Conservation (phyloP, 2,888 invertebrate species). For the Cephalotes varians region DNA sequence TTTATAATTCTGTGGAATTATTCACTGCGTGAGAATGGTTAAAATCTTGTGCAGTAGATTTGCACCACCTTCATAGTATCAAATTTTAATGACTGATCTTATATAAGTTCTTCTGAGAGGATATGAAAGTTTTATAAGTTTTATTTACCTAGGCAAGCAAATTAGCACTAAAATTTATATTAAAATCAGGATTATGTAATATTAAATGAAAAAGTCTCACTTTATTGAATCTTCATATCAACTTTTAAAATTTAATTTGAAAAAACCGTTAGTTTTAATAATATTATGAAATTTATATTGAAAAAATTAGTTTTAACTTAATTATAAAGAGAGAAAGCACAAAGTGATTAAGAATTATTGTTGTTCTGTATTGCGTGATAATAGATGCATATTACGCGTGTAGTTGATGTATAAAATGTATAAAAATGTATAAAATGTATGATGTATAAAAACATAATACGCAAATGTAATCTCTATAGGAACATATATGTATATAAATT, state of each 20-base stretch:
- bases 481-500: slow-evolving; percentile 24
- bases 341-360: not conserved
- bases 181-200: slow-evolving; percentile 2
- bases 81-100: slow-evolving; percentile 33
- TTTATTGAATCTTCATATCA: not conserved
- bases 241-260: not conserved
- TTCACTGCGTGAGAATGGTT: slow-evolving; percentile 23
- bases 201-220: not conserved
- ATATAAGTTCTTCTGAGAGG: not conserved
- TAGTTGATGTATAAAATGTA: not conserved
- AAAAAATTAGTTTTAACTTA: not conserved
- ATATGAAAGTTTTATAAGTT: slow-evolving; percentile 10
- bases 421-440: no score
- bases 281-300: not conserved
- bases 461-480: slow-evolving; percentile 26
- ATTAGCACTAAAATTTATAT: not conserved
- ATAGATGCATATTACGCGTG: not conserved
- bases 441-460: not conserved
- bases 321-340: not conserved
- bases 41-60: slow-evolving; percentile 18
- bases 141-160: not conserved
- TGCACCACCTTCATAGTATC: slow-evolving; percentile 1
- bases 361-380: not conserved
- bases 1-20: slow-evolving; percentile 26
- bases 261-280: not conserved